Percentiles rank a stretch among this genome's conserved stretches.
Evolutionary conservation across 1,140 invertebrate species (phyloP).

Genomic region (Oryzaephilus surinamensis): DNA sequence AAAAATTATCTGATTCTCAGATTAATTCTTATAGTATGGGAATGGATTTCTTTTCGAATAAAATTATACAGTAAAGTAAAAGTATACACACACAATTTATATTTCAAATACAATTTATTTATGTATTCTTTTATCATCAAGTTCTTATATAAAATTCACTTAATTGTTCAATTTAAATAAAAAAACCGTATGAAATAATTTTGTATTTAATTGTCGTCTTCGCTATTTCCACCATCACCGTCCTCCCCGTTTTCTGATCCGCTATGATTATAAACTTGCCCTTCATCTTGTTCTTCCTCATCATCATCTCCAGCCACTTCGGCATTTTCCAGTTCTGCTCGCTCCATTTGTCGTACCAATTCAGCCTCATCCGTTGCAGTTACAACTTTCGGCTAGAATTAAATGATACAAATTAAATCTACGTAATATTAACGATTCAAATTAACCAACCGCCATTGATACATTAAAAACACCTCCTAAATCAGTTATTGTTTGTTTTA

Average conservation of each 20-base stretch:
- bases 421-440: background rate
- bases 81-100: no score
- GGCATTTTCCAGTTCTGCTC: slow-evolving; percentile 84
- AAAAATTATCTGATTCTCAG: no score
- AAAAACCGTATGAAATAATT: background rate
- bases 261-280: slow-evolving; percentile 35
- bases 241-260: slow-evolving; percentile 39
- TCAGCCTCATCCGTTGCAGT: slow-evolving; percentile 96
- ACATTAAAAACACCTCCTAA: slow-evolving; percentile 89
- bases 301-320: slow-evolving; percentile 88
- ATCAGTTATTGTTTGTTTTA: slow-evolving; percentile 72
- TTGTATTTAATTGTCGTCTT: slow-evolving; percentile 8
- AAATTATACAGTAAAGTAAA: no score
- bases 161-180: slow-evolving; percentile 13
- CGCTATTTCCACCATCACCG: slow-evolving; percentile 22
- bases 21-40: no score
- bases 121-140: no score
- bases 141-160: no score
- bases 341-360: slow-evolving; percentile 84
- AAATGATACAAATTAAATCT: slow-evolving; percentile 2
- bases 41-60: no score
- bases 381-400: slow-evolving; percentile 85
- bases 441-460: slow-evolving; percentile 83
- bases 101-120: no score
- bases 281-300: slow-evolving; percentile 64